phyloP scores from a whole-genome alignment of 2,113 vertebrate genomes.

The Tetrao urogallus region DNA sequence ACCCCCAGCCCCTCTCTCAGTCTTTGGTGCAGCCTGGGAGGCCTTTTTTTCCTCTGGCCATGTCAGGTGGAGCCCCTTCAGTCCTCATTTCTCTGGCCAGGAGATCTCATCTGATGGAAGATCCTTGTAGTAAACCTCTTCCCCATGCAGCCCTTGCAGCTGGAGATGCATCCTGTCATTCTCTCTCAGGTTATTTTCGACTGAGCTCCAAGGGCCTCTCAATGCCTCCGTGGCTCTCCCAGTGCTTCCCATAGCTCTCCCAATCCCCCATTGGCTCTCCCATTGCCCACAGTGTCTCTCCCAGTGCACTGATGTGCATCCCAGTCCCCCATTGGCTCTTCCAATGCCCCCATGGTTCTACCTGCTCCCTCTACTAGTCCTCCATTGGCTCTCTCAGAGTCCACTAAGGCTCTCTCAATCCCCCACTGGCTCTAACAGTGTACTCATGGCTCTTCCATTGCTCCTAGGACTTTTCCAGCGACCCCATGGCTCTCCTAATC shows the following conservation, averaged over 20 bases:
- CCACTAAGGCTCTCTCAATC: neutral
- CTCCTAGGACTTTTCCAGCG: neutral
- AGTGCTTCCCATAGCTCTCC: neutral
- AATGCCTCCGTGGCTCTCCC: neutral
- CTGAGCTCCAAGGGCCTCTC: neutral
- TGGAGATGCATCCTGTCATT: neutral
- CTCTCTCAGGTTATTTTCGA: neutral
- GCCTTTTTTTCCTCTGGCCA: neutral
- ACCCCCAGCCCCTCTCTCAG: neutral
- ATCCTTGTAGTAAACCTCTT: neutral
- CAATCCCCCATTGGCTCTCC: neutral
- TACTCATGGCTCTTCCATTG: neutral
- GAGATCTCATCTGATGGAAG: neutral
- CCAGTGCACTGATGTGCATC: no score
- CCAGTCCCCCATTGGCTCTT: neutral
- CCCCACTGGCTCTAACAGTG: neutral
- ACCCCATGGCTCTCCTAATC: neutral
- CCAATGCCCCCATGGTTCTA: neutral
- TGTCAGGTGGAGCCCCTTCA: neutral
- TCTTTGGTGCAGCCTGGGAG: neutral
- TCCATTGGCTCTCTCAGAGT: neutral
- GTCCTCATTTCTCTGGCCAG: neutral
- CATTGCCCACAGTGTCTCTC: neutral
- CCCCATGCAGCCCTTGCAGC: neutral
- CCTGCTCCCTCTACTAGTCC: no score